A percentile compares a stretch with the other conserved stretches of the same genome.
These are phyloP conservation scores for Solea senegalensis DNA, from an alignment of 2,113 vertebrate genomes.

Conservation along the genomic window DNA sequence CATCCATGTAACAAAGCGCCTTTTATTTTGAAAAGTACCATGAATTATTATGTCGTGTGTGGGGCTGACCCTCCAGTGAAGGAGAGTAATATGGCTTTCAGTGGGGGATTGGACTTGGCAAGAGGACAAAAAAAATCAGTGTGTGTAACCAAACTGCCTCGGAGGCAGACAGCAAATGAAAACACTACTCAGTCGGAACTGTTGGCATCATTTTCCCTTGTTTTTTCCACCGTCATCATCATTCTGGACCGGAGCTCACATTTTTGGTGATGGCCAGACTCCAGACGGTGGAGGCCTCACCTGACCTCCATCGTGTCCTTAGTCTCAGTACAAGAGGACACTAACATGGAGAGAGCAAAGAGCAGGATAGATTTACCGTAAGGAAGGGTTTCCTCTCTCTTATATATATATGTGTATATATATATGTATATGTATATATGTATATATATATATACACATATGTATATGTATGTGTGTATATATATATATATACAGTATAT, in stretches of 20 bases:
- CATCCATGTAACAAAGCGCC: too few species aligned
- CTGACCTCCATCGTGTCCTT: conserved; percentile 25
- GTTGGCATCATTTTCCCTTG: conserved; percentile 6
- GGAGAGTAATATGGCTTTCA: not conserved
- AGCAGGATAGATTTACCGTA: not conserved
- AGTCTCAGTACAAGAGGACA: not conserved
- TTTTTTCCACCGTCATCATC: conserved; percentile 9
- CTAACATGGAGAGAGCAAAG: not conserved
- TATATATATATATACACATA: too few species aligned
- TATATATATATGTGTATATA: too few species aligned
- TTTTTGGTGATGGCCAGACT: conserved; percentile 11
- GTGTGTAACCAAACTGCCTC: conserved; percentile 20
- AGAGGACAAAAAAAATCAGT: not conserved
- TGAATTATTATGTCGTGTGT: not conserved
- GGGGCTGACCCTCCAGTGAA: not conserved
- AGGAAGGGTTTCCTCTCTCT: not conserved
- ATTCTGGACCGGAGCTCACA: conserved; percentile 10
- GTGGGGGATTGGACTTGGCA: conserved; percentile 16
- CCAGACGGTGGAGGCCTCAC: not conserved
- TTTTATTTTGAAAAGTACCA: not conserved
- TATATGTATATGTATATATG: too few species aligned
- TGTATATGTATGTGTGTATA: too few species aligned
- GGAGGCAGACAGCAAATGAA: conserved; percentile 18
- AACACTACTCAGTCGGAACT: not conserved
- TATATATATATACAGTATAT: too few species aligned